Evolutionary conservation across 2,888 invertebrate species (phyloP).

Genomic region (Caenorhabditis doughertyi): DNA sequence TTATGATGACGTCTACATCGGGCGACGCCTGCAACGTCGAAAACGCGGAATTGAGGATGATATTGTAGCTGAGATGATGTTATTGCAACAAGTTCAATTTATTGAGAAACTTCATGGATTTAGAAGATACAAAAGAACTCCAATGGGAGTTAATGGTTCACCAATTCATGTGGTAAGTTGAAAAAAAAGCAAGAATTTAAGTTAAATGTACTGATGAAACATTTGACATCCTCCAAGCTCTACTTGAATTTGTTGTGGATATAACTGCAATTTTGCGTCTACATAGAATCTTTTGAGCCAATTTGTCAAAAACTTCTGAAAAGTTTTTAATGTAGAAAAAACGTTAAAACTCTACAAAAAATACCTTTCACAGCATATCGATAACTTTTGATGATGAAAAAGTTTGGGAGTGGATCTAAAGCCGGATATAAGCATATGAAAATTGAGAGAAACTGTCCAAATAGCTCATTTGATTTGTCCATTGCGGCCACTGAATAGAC

Average conservation of each 20-base stretch:
- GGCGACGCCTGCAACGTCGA: constrained; percentile 17
- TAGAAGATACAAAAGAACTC: constrained; percentile 35
- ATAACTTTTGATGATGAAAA: constrained; percentile 46
- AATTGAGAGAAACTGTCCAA: constrained; percentile 3
- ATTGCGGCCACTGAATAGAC: constrained; percentile 1
- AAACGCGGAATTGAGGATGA: constrained; percentile 46
- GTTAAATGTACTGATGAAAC: not conserved
- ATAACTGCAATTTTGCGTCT: not conserved
- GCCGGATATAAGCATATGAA: constrained; percentile 36
- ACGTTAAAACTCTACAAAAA: not conserved
- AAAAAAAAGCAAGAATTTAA: not conserved
- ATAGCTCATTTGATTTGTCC: constrained; percentile 9
- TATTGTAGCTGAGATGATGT: constrained; percentile 50
- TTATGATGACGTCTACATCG: constrained; percentile 47
- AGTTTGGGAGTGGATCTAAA: constrained; percentile 44
- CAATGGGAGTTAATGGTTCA: not conserved
- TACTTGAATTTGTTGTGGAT: not conserved
- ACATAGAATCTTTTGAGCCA: not conserved
- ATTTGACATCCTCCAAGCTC: not conserved
- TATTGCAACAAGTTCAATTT: constrained; percentile 45
- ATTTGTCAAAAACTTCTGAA: not conserved
- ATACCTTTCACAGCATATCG: constrained; percentile 27
- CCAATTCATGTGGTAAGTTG: constrained; percentile 41
- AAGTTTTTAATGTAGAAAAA: too few relatives aligned
- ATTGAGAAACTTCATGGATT: constrained; percentile 54